A percentile compares a stretch with the other conserved stretches of the same genome.
phyloP scores from a whole-genome alignment of 2,888 invertebrate genomes.

The Branchinecta sandiegonensis region DNA sequence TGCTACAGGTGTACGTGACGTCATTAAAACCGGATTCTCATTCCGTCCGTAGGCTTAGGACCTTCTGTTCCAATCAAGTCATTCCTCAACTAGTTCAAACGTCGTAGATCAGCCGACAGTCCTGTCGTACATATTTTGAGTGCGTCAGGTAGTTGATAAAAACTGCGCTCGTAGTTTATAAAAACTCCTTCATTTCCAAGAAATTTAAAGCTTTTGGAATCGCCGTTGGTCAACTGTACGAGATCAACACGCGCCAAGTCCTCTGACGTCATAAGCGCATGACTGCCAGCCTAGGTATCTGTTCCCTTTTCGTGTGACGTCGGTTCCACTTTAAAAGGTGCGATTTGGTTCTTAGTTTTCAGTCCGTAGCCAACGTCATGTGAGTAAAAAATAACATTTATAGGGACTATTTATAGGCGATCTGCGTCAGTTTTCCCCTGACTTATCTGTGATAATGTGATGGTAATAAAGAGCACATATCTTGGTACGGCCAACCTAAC shows the following conservation, averaged over 20 bases:
- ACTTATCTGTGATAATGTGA: too few species aligned
- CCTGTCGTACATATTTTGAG: not conserved
- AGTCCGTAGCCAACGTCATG: not conserved
- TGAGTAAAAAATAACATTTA: not conserved
- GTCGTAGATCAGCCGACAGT: not conserved
- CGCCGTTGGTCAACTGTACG: not conserved
- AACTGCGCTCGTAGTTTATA: not conserved
- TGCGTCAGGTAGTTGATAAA: too few species aligned
- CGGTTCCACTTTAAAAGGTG: constrained; percentile 15
- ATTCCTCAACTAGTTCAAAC: too few species aligned
- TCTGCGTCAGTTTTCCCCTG: too few species aligned
- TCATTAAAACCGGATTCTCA: too few species aligned
- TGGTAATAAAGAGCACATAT: too few species aligned
- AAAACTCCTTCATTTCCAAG: constrained; percentile 10
- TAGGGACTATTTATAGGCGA: not conserved
- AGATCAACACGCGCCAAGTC: constrained; percentile 2
- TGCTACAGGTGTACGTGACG: too few species aligned
- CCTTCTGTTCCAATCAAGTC: too few species aligned
- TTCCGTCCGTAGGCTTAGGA: too few species aligned
- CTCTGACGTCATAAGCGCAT: not conserved
- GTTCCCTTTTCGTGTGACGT: not conserved
- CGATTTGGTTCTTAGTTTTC: constrained; percentile 8
- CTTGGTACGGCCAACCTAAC: too few species aligned
- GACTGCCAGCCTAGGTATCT: constrained; percentile 13
- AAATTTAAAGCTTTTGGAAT: not conserved